Evolutionary conservation across 2,888 invertebrate species (phyloP).

Genomic region (Halocaridina rubra): DNA sequence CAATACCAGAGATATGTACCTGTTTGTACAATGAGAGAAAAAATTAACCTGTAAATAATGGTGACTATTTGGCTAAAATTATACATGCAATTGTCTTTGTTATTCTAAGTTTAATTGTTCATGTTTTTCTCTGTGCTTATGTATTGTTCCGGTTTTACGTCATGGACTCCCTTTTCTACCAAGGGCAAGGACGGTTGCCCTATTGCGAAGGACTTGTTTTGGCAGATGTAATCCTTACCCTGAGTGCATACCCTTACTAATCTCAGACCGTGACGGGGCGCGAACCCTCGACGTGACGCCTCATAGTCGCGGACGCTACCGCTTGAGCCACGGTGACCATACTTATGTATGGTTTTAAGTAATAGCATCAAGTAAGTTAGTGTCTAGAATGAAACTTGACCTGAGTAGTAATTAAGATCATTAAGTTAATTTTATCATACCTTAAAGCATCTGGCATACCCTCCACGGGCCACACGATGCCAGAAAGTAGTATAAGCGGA

Average conservation of each 20-base stretch:
- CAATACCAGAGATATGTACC: conserved; percentile 80
- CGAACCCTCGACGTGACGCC: too few species aligned
- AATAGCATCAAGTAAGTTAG: not conserved
- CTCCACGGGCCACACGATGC: conserved; percentile 68
- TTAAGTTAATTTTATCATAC: conserved; percentile 13
- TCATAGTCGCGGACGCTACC: too few species aligned
- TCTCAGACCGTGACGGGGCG: too few species aligned
- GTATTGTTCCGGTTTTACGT: too few species aligned
- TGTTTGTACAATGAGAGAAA: conserved; percentile 74
- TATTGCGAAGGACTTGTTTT: too few species aligned
- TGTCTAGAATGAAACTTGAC: not conserved
- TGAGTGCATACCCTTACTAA: too few species aligned
- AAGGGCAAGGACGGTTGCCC: too few species aligned
- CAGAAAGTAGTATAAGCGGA: conserved; percentile 86
- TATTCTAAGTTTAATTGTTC: not conserved
- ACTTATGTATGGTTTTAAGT: not conserved
- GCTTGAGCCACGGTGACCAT: too few species aligned
- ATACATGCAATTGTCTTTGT: not conserved
- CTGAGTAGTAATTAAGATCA: not conserved
- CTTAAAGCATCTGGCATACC: conserved; percentile 61
- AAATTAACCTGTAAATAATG: not conserved
- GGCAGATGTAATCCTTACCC: too few species aligned
- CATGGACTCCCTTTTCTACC: too few species aligned
- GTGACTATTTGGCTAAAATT: not conserved
- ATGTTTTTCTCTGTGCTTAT: not conserved